Conservation (phyloP, 2,113 vertebrate species). For the Telmatochromis sp. region DNA sequence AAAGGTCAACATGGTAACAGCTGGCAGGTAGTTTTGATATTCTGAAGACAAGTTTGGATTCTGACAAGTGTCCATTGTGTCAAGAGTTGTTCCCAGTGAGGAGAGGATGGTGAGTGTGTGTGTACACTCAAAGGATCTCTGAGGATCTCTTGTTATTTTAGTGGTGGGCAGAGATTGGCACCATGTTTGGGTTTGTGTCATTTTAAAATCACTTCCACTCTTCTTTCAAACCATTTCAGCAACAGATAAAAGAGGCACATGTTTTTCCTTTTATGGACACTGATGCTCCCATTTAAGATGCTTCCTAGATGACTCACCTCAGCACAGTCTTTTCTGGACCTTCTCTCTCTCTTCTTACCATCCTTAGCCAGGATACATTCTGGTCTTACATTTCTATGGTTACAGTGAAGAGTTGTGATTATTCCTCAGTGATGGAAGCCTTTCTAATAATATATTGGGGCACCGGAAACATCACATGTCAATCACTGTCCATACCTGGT, state of each 20-base stretch:
- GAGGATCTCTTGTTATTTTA: conserved; percentile 4
- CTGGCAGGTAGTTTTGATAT: background rate
- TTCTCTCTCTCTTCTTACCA: background rate
- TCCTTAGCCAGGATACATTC: background rate
- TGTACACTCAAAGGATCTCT: background rate
- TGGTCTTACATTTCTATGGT: conserved; percentile 11
- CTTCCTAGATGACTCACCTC: conserved; percentile 35
- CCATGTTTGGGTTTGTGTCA: conserved; percentile 28
- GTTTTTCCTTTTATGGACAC: conserved; percentile 25
- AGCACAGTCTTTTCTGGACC: background rate
- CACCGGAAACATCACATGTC: background rate
- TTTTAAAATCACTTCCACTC: background rate
- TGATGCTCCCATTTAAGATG: background rate
- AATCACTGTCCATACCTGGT: background rate
- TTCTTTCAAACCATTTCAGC: conserved; percentile 7
- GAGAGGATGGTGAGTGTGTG: background rate
- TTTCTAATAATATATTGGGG: background rate
- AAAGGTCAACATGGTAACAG: background rate
- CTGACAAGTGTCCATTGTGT: conserved; percentile 1
- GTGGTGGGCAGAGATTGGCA: background rate
- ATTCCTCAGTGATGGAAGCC: background rate
- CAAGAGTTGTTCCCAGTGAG: background rate
- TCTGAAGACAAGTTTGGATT: background rate
- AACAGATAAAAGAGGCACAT: background rate
- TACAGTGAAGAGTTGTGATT: conserved; percentile 23